A percentile compares a stretch with the other conserved stretches of the same genome.
Conservation (phyloP, 2,797 vertebrate genomes). For the Coregonus ussuriensis region DNA sequence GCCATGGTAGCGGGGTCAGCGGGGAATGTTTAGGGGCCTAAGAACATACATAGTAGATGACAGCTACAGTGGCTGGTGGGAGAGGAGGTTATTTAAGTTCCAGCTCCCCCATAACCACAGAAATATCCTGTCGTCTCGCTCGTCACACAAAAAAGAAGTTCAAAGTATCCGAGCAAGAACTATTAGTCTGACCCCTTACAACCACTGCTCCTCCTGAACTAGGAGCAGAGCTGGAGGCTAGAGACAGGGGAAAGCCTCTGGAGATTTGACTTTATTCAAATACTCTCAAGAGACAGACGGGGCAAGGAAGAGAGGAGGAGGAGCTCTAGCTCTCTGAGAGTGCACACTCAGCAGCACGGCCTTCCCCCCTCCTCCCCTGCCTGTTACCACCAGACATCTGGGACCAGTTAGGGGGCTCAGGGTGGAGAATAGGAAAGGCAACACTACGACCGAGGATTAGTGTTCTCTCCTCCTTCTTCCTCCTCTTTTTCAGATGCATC, state of each 20-base stretch:
- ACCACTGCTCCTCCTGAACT: neutral
- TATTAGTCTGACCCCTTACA: neutral
- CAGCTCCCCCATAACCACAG: constrained; percentile 11
- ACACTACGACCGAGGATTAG: constrained; percentile 47
- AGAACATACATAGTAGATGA: constrained; percentile 47
- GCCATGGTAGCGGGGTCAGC: constrained; percentile 55
- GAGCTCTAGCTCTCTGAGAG: neutral
- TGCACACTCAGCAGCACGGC: constrained; percentile 18
- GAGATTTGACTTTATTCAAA: neutral
- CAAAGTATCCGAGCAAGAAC: neutral
- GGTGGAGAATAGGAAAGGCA: constrained; percentile 17
- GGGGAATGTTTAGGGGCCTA: constrained; percentile 59
- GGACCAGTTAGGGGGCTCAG: constrained; percentile 67
- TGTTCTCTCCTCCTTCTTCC: constrained; percentile 52
- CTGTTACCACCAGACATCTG: constrained; percentile 68
- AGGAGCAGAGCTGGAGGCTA: neutral
- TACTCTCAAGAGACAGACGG: neutral
- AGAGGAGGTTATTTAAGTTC: constrained; percentile 32
- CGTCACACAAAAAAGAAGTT: neutral
- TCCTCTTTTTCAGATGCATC: constrained; percentile 2
- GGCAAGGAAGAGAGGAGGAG: neutral
- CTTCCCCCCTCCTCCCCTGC: neutral
- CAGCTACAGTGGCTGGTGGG: constrained; percentile 38
- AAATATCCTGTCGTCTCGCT: neutral
- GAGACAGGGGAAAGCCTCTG: neutral